Conservation (phyloP, 2,113 vertebrate genomes). For the Corythornis vintsioides region DNA sequence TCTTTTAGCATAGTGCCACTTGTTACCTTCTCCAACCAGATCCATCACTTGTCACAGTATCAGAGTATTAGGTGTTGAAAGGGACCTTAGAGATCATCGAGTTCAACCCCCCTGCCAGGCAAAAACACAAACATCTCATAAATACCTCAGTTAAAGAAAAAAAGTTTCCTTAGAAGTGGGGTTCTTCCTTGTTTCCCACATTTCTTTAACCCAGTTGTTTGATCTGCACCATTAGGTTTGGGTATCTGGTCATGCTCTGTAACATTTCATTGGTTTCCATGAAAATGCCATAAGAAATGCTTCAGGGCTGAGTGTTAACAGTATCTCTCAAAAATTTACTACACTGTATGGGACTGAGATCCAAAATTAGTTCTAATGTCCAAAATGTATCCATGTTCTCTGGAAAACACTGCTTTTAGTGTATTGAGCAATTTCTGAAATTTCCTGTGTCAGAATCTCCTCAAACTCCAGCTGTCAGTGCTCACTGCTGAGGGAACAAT, state of each 20-base stretch:
- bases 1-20: not conserved
- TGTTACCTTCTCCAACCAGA: not conserved
- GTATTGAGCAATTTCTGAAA: not conserved
- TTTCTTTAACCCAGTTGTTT: not conserved
- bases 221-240: not conserved
- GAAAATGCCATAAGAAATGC: not conserved
- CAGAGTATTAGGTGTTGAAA: no score
- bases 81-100: no score
- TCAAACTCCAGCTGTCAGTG: not conserved
- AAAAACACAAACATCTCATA: not conserved
- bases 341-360: not conserved
- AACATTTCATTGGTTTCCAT: not conserved
- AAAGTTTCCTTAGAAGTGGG: not conserved
- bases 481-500: not conserved
- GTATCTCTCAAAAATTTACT: not conserved
- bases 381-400: not conserved
- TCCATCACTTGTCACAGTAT: not conserved
- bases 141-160: not conserved
- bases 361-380: not conserved
- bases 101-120: no score
- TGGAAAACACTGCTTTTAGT: not conserved
- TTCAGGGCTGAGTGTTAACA: not conserved
- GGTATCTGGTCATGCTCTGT: not conserved
- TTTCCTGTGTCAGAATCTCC: not conserved
- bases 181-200: not conserved